Base-by-base conservation (phyloP, 2,888 invertebrate genomes). In the Erebia palarica region DNA sequence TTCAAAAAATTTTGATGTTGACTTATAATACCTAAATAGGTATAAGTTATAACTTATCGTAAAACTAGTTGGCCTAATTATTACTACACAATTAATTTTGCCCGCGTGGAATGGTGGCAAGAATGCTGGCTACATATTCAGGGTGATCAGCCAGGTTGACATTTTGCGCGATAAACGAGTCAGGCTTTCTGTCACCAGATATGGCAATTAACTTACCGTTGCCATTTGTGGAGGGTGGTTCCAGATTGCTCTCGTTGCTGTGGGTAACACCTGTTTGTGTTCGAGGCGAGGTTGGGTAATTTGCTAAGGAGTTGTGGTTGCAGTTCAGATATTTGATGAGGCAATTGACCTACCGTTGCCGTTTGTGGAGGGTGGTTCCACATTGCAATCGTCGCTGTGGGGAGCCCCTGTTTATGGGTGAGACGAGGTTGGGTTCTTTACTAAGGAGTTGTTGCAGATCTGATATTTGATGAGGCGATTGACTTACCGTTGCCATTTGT, bases 261-360 rank as follows among this genome's bases (percentile, higher is more conserved):
- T 42, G 94, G 92, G 76, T 94, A 89, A 77, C 93, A 89, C 72
- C 94, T 91, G 82, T 94, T 90, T 79, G 91, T 80, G 77, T 94
- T 85, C 77, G 87, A 85, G 76, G 95, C 95, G 72, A 80, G 75
- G 60, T 77, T 80, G 21, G 96, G 96, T 90, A 97, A 96, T 80
- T 96, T 96, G 80, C 97, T 96, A 77, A 98, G 94, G 76, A 98
- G 90, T 82, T 97, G 96, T n/a, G n/a, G n/a, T 87, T 96, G 96
- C 79, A 97, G 87, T 81, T 98, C 97, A 74, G 96, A 96, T 76
- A 97, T 36, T 36, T 36, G 36, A 7, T 36, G 36, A 36, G 36
- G 36, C 1, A 36, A 36, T 11, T 21, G 5, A 73, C 82, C 86
- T 74, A 91, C 92, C 92, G 75, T 93, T 94, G 77, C 94, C 94